These are phyloP conservation scores for Triops longicaudatus DNA, from an alignment of 1,140 invertebrate genomes.

Conservation along the genomic window DNA sequence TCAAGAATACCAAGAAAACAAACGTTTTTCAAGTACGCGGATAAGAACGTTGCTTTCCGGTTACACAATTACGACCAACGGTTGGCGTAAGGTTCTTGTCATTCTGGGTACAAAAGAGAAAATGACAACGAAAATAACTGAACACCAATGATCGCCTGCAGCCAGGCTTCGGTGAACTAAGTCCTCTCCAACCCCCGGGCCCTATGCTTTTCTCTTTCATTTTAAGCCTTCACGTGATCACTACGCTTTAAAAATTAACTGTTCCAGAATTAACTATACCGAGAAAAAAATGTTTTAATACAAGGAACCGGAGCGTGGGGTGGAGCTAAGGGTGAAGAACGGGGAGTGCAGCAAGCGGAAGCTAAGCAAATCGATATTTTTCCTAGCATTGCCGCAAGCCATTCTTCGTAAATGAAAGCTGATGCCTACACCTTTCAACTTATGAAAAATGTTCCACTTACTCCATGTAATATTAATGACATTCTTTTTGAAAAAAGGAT, in stretches of 20 bases:
- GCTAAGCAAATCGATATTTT: slow-evolving; percentile 12
- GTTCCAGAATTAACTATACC: neutral
- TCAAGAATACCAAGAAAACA: slow-evolving; percentile 1
- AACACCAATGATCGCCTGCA: neutral
- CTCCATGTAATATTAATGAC: neutral
- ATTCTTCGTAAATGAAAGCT: neutral
- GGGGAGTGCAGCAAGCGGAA: neutral
- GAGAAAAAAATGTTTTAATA: neutral
- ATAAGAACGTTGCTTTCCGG: neutral
- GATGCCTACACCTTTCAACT: neutral
- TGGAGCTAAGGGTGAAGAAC: neutral
- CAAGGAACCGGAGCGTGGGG: neutral
- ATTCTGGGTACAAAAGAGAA: neutral
- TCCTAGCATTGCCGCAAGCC: neutral
- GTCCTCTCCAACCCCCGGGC: neutral
- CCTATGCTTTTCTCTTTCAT: neutral
- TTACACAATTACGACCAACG: neutral
- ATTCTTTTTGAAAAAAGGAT: too few relatives aligned
- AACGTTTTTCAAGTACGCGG: neutral
- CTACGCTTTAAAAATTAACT: neutral
- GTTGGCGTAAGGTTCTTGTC: neutral
- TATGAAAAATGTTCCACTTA: neutral
- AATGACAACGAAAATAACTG: neutral
- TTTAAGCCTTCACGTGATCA: neutral
- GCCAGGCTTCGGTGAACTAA: neutral